These are phyloP conservation scores for Tachyglossus aculeatus DNA, from an alignment of 2,797 vertebrate species.

Conservation along the genomic window DNA sequence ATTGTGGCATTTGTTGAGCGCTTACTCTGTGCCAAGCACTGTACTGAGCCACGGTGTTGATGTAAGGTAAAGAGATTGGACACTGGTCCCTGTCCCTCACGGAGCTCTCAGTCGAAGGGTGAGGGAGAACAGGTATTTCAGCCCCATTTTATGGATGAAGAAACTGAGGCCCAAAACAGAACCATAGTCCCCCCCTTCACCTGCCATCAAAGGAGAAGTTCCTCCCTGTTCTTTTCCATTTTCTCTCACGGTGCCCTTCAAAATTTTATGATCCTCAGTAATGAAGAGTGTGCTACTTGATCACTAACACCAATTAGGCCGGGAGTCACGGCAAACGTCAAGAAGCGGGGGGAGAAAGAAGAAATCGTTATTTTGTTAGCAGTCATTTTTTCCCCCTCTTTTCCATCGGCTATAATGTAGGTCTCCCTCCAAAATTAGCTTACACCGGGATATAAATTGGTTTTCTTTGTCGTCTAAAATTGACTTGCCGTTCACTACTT, in stretches of 20 bases:
- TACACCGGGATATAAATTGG: constrained; percentile 78
- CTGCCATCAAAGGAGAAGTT: too few relatives aligned
- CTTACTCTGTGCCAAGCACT: too few relatives aligned
- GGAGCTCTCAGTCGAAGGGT: too few relatives aligned
- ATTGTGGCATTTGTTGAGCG: too few relatives aligned
- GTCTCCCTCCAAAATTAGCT: constrained; percentile 77
- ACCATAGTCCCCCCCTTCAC: too few relatives aligned
- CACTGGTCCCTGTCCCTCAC: too few relatives aligned
- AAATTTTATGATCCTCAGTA: not conserved
- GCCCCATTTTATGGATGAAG: too few relatives aligned
- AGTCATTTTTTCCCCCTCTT: constrained; percentile 28
- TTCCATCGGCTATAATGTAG: constrained; percentile 53
- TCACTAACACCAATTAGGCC: constrained; percentile 52
- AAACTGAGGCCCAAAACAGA: too few relatives aligned
- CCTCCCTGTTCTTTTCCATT: not conserved
- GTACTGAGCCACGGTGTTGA: too few relatives aligned
- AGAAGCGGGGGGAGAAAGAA: not conserved
- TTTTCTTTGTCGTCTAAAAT: constrained; percentile 85
- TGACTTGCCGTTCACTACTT: constrained; percentile 82
- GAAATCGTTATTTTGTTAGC: constrained; percentile 50
- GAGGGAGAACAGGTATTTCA: too few relatives aligned
- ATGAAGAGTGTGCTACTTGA: constrained; percentile 13
- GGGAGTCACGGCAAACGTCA: constrained; percentile 51
- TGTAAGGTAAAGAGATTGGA: too few relatives aligned
- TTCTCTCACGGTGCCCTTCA: not conserved